phyloP scores from a whole-genome alignment of 2,113 vertebrate species.

The pig (Sus scrofa) region T2T-Sscrofa CM000824.6:197007501-197008000 shows the following conservation, averaged over 20 bases:
- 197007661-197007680: not conserved
- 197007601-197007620: no score
- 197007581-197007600: no score
- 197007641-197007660: not conserved
- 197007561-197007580: no score
- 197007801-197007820: not conserved
- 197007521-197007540: no score
- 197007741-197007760: not conserved
- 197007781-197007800: not conserved
- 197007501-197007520: no score
- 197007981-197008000: not conserved
- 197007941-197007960: not conserved
- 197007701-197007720: not conserved
- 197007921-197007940: not conserved
- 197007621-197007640: no score
- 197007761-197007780: not conserved
- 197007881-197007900: not conserved
- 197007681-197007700: not conserved
- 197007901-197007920: not conserved
- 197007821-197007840: not conserved
- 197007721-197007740: not conserved
- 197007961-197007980: not conserved
- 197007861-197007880: not conserved
- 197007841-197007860: not conserved
- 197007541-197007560: no score